These are phyloP conservation scores for Sinohyriopsis cumingii DNA, from an alignment of 2,888 invertebrate species.

Conservation along the genomic window DNA sequence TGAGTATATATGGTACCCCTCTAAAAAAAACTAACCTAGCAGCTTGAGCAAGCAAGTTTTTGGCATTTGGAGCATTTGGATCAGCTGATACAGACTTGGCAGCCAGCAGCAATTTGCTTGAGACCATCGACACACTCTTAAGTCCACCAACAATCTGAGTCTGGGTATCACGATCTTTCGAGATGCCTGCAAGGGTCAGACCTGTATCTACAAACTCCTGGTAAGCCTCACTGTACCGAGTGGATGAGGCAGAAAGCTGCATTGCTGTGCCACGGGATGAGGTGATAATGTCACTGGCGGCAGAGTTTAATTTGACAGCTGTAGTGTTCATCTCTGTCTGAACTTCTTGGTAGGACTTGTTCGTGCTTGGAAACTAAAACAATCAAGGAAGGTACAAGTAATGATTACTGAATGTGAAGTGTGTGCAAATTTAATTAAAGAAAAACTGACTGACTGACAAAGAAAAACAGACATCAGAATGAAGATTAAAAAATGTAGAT, in stretches of 20 bases:
- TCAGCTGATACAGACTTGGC: conserved; percentile 93
- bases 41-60: conserved; percentile 89
- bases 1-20: too few relatives aligned
- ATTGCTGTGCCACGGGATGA: conserved; percentile 80
- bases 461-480: too few relatives aligned
- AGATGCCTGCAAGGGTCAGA: conserved; percentile 61
- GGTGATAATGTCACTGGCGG: conserved; percentile 87
- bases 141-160: conserved; percentile 89
- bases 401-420: background rate
- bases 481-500: too few relatives aligned
- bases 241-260: conserved; percentile 82
- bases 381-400: background rate
- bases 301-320: conserved; percentile 87
- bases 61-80: conserved; percentile 90
- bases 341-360: conserved; percentile 76
- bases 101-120: conserved; percentile 87
- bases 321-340: conserved; percentile 89
- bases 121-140: conserved; percentile 89
- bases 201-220: conserved; percentile 81
- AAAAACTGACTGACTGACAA: too few relatives aligned
- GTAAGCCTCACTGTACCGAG: conserved; percentile 83
- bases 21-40: conserved; percentile 75
- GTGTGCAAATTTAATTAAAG: background rate
- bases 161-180: conserved; percentile 82
- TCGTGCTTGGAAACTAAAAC: conserved; percentile 80